Percentiles rank a stretch among this genome's conserved stretches.
Evolutionary conservation across 1,140 invertebrate genomes (phyloP).

Genomic region (Ceratina calcarata): DNA sequence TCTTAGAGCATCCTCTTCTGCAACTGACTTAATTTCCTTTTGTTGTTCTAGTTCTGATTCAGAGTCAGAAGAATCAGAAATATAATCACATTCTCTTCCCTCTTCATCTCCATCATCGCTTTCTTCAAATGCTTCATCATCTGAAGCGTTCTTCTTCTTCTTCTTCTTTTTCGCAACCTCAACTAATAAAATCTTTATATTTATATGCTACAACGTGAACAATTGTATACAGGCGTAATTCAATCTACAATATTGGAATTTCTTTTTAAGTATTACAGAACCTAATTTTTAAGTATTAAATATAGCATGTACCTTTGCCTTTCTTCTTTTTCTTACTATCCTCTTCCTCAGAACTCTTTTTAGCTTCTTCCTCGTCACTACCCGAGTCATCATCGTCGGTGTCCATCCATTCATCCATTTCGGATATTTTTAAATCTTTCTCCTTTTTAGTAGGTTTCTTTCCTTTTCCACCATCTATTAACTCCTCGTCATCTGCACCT

Average conservation of each 20-base stretch:
- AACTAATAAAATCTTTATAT: neutral
- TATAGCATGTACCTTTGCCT: slow-evolving; percentile 69
- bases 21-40: slow-evolving; percentile 90
- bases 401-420: slow-evolving; percentile 96
- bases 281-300: slow-evolving; percentile 7
- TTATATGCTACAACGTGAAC: too few species aligned
- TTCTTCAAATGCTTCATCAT: slow-evolving; percentile 95
- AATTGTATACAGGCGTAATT: too few species aligned
- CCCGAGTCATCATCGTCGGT: slow-evolving; percentile 88
- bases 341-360: slow-evolving; percentile 86
- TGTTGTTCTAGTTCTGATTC: slow-evolving; percentile 87
- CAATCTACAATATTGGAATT: neutral
- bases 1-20: slow-evolving; percentile 93
- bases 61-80: slow-evolving; percentile 91
- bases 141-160: slow-evolving; percentile 87
- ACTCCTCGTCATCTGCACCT: slow-evolving; percentile 87
- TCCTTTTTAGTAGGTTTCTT: slow-evolving; percentile 82
- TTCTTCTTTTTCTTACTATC: slow-evolving; percentile 86
- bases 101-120: slow-evolving; percentile 98
- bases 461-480: slow-evolving; percentile 78
- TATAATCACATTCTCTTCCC: slow-evolving; percentile 93
- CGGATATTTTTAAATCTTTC: slow-evolving; percentile 91
- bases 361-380: slow-evolving; percentile 84
- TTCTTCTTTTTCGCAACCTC: slow-evolving; percentile 66
- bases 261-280: slow-evolving; percentile 6